phyloP scores from a whole-genome alignment of 2,113 vertebrate genomes.

The Pelodiscus sinensis region DNA sequence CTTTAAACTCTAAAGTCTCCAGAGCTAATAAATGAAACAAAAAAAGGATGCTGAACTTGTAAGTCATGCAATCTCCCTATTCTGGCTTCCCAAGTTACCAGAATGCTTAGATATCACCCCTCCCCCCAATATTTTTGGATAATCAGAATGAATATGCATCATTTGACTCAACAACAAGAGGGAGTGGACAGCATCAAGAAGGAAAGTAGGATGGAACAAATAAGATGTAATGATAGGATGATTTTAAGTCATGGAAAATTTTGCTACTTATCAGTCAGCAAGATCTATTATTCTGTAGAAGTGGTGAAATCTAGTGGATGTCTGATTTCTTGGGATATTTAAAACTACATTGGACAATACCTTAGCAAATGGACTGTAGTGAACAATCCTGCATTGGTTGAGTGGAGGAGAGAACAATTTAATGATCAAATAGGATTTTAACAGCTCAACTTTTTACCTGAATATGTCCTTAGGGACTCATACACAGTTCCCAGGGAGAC shows the following conservation, averaged over 20 bases:
- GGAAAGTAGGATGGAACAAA: neutral
- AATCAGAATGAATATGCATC: neutral
- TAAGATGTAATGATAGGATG: neutral
- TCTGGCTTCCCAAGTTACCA: neutral
- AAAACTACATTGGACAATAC: neutral
- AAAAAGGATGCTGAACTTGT: neutral
- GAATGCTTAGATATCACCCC: neutral
- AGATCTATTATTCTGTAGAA: neutral
- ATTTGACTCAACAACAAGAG: neutral
- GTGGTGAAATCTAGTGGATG: neutral
- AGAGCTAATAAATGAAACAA: neutral
- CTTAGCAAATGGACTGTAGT: neutral
- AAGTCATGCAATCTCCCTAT: slow-evolving; percentile 16
- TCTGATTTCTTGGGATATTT: slow-evolving; percentile 17
- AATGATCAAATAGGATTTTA: neutral
- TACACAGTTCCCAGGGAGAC: neutral
- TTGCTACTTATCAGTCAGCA: slow-evolving; percentile 18
- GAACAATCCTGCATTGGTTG: slow-evolving; percentile 18
- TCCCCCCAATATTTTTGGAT: neutral
- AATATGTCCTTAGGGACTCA: neutral
- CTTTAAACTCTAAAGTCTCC: neutral
- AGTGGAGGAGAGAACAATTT: neutral
- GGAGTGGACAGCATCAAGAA: neutral
- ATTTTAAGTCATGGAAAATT: neutral
- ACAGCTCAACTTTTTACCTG: neutral